These are phyloP conservation scores for Polyommatus icarus DNA, from an alignment of 2,888 invertebrate genomes.

Conservation along the genomic window DNA sequence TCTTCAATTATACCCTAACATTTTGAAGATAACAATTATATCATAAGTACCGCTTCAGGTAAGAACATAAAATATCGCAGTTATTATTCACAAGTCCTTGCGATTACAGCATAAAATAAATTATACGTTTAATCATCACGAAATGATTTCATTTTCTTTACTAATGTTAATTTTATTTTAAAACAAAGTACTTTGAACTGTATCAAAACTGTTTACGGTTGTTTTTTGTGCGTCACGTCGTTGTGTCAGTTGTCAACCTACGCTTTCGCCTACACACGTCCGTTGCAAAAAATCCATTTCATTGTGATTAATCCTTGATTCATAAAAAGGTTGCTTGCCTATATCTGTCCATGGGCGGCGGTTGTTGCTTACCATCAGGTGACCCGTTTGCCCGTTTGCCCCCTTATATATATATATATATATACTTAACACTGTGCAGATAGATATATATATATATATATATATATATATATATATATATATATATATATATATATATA, in stretches of 20 bases:
- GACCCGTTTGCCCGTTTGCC: too few relatives aligned
- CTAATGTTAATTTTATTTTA: neutral
- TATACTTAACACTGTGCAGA: too few relatives aligned
- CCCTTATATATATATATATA: too few relatives aligned
- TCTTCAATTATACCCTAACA: neutral
- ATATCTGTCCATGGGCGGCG: slow-evolving; percentile 1
- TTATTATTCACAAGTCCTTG: neutral
- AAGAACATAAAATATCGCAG: neutral
- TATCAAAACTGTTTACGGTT: neutral
- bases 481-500: too few relatives aligned
- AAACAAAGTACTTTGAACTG: neutral
- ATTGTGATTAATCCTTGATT: slow-evolving; percentile 28
- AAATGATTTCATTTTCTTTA: slow-evolving; percentile 2
- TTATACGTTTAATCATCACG: slow-evolving; percentile 5
- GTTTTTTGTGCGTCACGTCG: neutral
- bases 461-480: too few relatives aligned
- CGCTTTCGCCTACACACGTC: neutral
- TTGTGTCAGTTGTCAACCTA: slow-evolving; percentile 1
- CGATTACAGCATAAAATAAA: slow-evolving; percentile 1
- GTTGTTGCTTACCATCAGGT: too few relatives aligned
- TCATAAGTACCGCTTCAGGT: neutral
- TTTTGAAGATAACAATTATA: neutral
- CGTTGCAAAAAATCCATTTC: slow-evolving; percentile 25
- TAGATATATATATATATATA: too few relatives aligned
- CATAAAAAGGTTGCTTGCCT: slow-evolving; percentile 5